phyloP scores from a whole-genome alignment of 2,888 invertebrate genomes.

The Tipula vernalis region DNA sequence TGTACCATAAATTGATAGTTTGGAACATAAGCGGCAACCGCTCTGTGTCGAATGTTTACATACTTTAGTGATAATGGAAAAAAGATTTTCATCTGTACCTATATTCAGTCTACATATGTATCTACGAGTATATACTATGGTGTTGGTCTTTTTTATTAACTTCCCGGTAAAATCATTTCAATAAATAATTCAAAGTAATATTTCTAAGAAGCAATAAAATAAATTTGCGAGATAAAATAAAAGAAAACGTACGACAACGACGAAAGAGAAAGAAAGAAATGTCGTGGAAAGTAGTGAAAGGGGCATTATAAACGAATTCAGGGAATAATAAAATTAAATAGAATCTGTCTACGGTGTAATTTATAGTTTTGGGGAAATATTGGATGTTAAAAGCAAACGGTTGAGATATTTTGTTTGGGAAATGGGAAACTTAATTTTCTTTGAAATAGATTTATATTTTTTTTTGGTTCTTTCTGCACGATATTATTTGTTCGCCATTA shows the following conservation, averaged over 20 bases:
- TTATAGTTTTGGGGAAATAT: neutral
- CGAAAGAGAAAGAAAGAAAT: neutral
- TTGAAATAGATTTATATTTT: neutral
- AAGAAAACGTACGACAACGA: neutral
- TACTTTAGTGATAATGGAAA: neutral
- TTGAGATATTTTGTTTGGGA: neutral
- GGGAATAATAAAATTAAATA: neutral
- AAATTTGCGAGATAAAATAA: neutral
- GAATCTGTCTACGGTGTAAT: neutral
- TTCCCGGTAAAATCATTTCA: neutral
- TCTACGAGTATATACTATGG: too few species aligned
- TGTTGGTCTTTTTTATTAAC: neutral
- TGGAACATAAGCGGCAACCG: neutral
- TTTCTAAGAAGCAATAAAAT: constrained; percentile 4
- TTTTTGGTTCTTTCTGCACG: neutral
- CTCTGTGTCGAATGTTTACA: neutral
- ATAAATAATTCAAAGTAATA: neutral
- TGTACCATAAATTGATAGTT: neutral
- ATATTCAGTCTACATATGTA: neutral
- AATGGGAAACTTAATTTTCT: neutral
- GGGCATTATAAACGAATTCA: neutral
- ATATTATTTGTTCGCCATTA: neutral
- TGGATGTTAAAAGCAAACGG: neutral
- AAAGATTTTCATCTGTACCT: neutral
- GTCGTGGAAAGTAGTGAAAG: neutral